Conservation (phyloP, 2,888 invertebrate species). For the Drosophila differens region DNA sequence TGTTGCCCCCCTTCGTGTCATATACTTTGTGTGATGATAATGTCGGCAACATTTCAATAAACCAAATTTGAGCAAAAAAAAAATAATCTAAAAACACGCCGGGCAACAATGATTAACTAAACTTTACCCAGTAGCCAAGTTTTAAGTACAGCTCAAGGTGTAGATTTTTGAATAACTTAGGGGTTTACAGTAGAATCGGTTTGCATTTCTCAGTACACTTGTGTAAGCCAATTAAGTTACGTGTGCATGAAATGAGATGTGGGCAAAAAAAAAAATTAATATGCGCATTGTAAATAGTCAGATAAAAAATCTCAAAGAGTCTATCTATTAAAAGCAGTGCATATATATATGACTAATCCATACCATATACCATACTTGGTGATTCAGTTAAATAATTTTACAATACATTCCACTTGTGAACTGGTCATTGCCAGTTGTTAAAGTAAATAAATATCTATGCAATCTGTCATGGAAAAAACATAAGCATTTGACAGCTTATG, state of each 20-base stretch:
- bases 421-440: background rate
- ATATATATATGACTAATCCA: background rate
- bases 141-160: background rate
- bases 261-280: background rate
- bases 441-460: conserved; percentile 8
- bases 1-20: conserved; percentile 22
- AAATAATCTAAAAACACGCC: conserved; percentile 2
- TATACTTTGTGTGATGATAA: conserved; percentile 22
- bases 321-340: background rate
- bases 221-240: background rate
- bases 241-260: background rate
- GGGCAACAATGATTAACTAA: conserved; percentile 3
- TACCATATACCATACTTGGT: background rate
- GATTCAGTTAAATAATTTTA: conserved; percentile 13
- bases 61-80: conserved; percentile 14
- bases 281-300: background rate
- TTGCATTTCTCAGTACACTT: background rate
- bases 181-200: background rate
- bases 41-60: conserved; percentile 56
- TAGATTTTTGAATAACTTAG: background rate
- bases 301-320: background rate
- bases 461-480: conserved; percentile 27
- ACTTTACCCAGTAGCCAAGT: conserved; percentile 30
- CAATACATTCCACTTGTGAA: background rate
- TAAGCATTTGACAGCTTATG: background rate